Conservation (phyloP, 2,797 vertebrate genomes). For the Denticeps clupeoides region DNA sequence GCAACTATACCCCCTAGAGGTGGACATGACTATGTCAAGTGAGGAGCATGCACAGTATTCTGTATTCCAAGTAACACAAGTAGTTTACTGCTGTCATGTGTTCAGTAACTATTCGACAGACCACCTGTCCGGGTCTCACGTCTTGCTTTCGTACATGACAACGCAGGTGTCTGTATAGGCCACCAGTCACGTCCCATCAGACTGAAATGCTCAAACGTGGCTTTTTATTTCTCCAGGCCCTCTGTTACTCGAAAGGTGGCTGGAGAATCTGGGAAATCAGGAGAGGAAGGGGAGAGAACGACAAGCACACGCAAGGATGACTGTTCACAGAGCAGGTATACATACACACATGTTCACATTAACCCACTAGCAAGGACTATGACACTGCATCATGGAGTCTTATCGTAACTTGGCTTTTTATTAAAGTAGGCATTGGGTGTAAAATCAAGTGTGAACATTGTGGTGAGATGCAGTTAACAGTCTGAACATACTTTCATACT, state of each 20-base stretch:
- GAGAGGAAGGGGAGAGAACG: conserved; percentile 73
- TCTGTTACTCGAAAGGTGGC: conserved; percentile 48
- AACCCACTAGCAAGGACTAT: conserved; percentile 24
- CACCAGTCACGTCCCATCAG: too few relatives aligned
- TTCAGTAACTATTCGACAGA: too few relatives aligned
- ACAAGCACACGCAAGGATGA: conserved; percentile 50
- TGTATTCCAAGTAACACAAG: neutral
- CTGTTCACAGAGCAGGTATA: conserved; percentile 46
- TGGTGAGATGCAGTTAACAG: too few relatives aligned
- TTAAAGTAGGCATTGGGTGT: too few relatives aligned
- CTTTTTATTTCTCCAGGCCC: conserved; percentile 40
- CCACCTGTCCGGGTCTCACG: too few relatives aligned
- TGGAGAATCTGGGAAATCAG: conserved; percentile 63
- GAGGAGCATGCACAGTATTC: conserved; percentile 21
- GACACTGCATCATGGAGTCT: conserved; percentile 45
- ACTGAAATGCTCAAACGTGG: too few relatives aligned
- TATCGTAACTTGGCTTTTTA: too few relatives aligned
- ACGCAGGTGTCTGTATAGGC: too few relatives aligned
- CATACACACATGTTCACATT: conserved; percentile 1
- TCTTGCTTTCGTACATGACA: too few relatives aligned
- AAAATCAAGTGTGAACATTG: too few relatives aligned
- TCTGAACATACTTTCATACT: conserved; percentile 18
- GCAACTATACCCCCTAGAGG: conserved; percentile 49
- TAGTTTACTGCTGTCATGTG: too few relatives aligned
- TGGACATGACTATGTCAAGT: conserved; percentile 75